Evolutionary conservation across 2,888 invertebrate genomes (phyloP).

Genomic region (Apodemia mormo): DNA sequence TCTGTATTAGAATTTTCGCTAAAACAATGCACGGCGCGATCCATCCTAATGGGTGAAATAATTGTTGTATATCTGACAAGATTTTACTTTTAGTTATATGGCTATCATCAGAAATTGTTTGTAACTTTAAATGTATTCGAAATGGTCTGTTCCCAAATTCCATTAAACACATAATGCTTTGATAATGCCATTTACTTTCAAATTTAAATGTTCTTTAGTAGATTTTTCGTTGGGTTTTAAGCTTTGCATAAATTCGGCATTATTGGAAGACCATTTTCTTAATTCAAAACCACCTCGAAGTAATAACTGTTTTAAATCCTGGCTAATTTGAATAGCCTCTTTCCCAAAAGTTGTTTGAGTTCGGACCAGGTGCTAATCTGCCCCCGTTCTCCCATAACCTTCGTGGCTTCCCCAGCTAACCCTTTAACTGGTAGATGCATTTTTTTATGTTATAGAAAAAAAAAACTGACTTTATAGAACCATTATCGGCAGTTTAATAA

Average conservation of each 20-base stretch:
- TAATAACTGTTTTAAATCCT: slow-evolving; percentile 30
- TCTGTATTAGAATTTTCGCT: slow-evolving; percentile 35
- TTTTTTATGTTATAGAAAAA: too few relatives aligned
- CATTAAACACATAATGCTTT: not conserved
- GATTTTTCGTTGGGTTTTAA: not conserved
- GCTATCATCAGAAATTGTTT: not conserved
- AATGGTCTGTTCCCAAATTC: not conserved
- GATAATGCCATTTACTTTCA: not conserved
- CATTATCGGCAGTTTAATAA: too few relatives aligned
- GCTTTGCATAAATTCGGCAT: not conserved
- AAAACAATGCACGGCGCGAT: slow-evolving; percentile 27
- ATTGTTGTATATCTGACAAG: slow-evolving; percentile 7
- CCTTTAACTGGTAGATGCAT: too few relatives aligned
- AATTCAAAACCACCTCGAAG: slow-evolving; percentile 44
- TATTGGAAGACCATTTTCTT: slow-evolving; percentile 40
- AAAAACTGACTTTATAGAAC: too few relatives aligned
- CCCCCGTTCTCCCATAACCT: too few relatives aligned
- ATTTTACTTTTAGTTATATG: slow-evolving; percentile 11
- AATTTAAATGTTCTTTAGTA: not conserved
- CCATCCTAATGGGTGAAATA: slow-evolving; percentile 28
- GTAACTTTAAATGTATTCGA: not conserved
- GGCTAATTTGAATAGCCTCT: slow-evolving; percentile 34
- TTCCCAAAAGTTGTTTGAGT: too few relatives aligned
- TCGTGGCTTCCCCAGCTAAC: too few relatives aligned
- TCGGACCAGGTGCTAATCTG: too few relatives aligned